Evolutionary conservation across 2,113 vertebrate species (phyloP).

Genomic region (Seriola aureovittata): DNA sequence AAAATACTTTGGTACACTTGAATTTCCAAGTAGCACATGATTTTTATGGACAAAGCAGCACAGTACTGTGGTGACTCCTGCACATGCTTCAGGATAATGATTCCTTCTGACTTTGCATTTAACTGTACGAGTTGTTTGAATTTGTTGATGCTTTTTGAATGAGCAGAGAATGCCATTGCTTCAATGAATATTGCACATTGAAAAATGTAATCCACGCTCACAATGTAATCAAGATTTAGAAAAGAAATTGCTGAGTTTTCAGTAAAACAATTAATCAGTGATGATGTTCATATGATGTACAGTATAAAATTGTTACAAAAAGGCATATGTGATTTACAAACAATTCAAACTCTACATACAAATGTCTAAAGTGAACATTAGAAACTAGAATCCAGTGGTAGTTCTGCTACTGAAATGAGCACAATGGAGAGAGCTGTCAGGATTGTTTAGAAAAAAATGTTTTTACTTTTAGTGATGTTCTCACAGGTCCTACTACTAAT

Average conservation of each 20-base stretch:
- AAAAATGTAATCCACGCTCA: conserved; percentile 65
- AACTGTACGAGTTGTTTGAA: conserved; percentile 25
- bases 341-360: conserved; percentile 76
- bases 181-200: conserved; percentile 72
- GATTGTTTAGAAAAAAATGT: conserved; percentile 28
- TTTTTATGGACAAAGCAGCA: conserved; percentile 57
- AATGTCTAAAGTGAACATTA: conserved; percentile 59
- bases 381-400: conserved; percentile 70
- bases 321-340: conserved; percentile 84
- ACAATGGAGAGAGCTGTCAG: conserved; percentile 50
- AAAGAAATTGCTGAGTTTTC: conserved; percentile 68
- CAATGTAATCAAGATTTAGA: conserved; percentile 59
- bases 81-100: conserved; percentile 35
- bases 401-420: conserved; percentile 61
- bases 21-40: conserved; percentile 58
- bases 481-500: conserved; percentile 40
- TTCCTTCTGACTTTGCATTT: conserved; percentile 24
- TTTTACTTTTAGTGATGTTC: conserved; percentile 44
- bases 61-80: conserved; percentile 39
- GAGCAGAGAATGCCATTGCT: conserved; percentile 52
- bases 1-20: conserved; percentile 84
- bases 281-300: conserved; percentile 68
- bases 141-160: conserved; percentile 34
- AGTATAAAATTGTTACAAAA: conserved; percentile 85
- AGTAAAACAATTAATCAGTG: conserved; percentile 56